phyloP scores from a whole-genome alignment of 2,113 vertebrate genomes.

The Podarcis cretensis region DNA sequence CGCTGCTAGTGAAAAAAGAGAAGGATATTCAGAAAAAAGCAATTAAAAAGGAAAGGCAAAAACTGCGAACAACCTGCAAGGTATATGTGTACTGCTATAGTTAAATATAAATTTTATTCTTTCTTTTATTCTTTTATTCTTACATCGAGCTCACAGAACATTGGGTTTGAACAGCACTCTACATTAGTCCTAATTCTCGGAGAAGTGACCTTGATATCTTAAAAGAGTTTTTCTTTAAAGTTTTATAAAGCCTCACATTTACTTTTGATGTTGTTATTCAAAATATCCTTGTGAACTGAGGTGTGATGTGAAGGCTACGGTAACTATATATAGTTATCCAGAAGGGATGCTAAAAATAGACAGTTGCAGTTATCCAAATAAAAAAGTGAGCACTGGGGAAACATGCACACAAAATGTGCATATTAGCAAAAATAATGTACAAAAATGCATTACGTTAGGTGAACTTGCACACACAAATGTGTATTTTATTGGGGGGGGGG shows the following conservation, averaged over 20 bases:
- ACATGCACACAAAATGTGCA: too few species aligned
- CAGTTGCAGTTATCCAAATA: too few species aligned
- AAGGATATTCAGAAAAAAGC: slow-evolving; percentile 99
- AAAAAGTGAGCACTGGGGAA: too few species aligned
- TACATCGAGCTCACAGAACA: too few species aligned
- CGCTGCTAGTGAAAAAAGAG: slow-evolving; percentile 92
- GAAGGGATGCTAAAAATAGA: not conserved
- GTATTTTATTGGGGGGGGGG: too few species aligned
- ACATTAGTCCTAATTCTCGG: not conserved
- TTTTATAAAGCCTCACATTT: not conserved
- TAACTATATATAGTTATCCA: not conserved
- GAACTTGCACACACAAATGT: too few species aligned
- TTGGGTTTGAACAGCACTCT: not conserved
- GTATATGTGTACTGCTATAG: slow-evolving; percentile 65
- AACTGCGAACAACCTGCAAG: slow-evolving; percentile 96
- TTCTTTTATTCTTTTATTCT: not conserved
- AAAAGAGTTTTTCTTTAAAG: not conserved
- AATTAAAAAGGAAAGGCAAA: slow-evolving; percentile 97
- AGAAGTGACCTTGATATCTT: not conserved
- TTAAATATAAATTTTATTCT: not conserved
- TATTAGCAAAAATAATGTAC: too few species aligned
- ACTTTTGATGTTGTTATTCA: not conserved
- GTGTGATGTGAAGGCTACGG: not conserved
- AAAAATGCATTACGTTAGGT: too few species aligned
- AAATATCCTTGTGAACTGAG: not conserved